phyloP scores from a whole-genome alignment of 2,113 vertebrate species.

The Falco punctatus region DNA sequence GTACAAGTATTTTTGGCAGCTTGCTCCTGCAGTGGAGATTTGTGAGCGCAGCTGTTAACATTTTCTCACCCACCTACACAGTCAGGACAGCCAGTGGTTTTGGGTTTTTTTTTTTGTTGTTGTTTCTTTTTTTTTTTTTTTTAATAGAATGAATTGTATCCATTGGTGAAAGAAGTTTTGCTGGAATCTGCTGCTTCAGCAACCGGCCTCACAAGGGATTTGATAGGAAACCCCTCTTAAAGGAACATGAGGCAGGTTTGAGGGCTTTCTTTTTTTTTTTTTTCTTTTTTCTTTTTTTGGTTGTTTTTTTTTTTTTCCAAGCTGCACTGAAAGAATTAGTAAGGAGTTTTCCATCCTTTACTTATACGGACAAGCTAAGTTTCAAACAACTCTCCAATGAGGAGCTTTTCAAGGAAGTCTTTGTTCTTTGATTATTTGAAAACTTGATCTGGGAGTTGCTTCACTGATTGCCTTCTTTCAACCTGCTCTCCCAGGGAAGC shows the following conservation, averaged over 20 bases:
- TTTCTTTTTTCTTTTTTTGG: neutral
- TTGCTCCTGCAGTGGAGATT: constrained; percentile 17
- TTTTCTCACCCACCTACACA: constrained; percentile 74
- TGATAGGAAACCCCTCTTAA: constrained; percentile 44
- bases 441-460: neutral
- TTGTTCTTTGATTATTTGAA: neutral
- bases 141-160: constrained; percentile 21
- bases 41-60: constrained; percentile 63
- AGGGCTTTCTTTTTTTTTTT: neutral
- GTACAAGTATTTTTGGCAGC: constrained; percentile 60
- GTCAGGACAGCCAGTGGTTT: constrained; percentile 4
- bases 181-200: constrained; percentile 70
- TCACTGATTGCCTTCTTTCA: neutral
- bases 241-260: neutral
- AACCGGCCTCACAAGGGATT: neutral
- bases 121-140: neutral
- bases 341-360: neutral
- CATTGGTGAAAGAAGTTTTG: constrained; percentile 43
- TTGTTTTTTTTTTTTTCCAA: neutral
- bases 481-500: neutral
- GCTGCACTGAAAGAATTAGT: neutral
- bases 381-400: neutral
- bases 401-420: neutral
- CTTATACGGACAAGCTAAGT: neutral
- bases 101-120: too few species aligned